Base-by-base conservation (phyloP, 2,797 vertebrate genomes). In the Calcarius lapponicus region DNA sequence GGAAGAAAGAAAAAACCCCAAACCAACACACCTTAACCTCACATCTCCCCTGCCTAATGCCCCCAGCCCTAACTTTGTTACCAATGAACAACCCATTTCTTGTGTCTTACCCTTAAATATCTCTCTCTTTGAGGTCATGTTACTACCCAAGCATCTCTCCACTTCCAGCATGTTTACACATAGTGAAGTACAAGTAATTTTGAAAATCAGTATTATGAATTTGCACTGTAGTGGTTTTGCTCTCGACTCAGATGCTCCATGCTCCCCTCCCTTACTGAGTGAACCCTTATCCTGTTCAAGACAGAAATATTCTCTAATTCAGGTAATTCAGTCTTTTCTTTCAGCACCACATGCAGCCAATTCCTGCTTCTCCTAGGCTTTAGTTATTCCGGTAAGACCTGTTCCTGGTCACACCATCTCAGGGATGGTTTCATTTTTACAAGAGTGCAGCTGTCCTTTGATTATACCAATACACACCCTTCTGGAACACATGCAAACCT, bases 211-310 rank as follows among this genome's bases (percentile, higher is more conserved):
- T 13, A 66, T 53, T 61, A 45, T 48, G 24, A 70, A 62, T 80
- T 88, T 29, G 43, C 43, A 56, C 13, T 13, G 7, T 3, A 71
- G 17, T 0, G 0, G 29, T 36, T 86, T 83, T 64, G n/a, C 43
- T 56, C 22, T 66, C 58, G 58, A 43, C 64, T 76, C 4, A 0
- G 48, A 73, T 32, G 7, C 22, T 60, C 38, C 7, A 16, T 5
- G 16, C 69, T 80, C 42, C 32, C 7, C 24, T 50, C 17, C 61
- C 20, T 45, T 36, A 50, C 2, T 21, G 15, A 70, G 38, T 7
- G 28, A 90, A 42, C 20, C 3, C 24, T 51, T 38, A 58, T 1
- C 22, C 48, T 38, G 48, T 4, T 40, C 32, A 56, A 56, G 25
- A 75, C 11, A 53, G 34, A 81, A 91, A 45, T 29, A 65, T 9